A percentile compares a stretch with the other conserved stretches of the same genome.
Evolutionary conservation across 2,797 vertebrate genomes (phyloP).

Genomic region (Mastacembelus armatus): DNA sequence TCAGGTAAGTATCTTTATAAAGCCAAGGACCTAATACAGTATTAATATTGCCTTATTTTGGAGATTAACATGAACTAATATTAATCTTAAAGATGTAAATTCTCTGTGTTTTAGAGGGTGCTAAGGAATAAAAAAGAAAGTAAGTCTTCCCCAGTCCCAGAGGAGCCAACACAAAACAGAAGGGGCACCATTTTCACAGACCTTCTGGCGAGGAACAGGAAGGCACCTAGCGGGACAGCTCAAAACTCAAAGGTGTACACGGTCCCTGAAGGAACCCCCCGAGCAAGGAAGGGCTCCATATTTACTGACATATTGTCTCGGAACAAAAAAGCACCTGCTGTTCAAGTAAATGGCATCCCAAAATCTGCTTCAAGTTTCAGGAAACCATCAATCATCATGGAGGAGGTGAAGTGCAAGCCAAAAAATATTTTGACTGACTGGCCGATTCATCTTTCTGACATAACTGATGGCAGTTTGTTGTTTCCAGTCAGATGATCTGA

Average conservation of each 20-base stretch:
- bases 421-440: background rate
- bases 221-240: constrained; percentile 52
- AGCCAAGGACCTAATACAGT: background rate
- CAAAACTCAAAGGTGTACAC: constrained; percentile 66
- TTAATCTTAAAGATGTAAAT: background rate
- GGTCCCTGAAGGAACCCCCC: constrained; percentile 56
- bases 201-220: constrained; percentile 72
- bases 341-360: constrained; percentile 52
- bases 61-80: background rate
- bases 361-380: constrained; percentile 33
- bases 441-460: too few relatives aligned
- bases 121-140: constrained; percentile 71
- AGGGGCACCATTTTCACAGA: constrained; percentile 79
- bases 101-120: constrained; percentile 68
- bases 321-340: constrained; percentile 68
- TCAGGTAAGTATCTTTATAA: constrained; percentile 68
- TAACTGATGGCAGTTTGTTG: too few relatives aligned
- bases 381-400: constrained; percentile 77
- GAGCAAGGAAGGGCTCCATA: constrained; percentile 68
- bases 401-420: constrained; percentile 71
- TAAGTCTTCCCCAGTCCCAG: constrained; percentile 48
- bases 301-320: constrained; percentile 76
- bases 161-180: constrained; percentile 56
- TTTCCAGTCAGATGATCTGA: constrained; percentile 59
- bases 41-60: background rate